These are phyloP conservation scores for Penaeus japonicus DNA, from an alignment of 1,140 invertebrate genomes.

Conservation along the genomic window DNA sequence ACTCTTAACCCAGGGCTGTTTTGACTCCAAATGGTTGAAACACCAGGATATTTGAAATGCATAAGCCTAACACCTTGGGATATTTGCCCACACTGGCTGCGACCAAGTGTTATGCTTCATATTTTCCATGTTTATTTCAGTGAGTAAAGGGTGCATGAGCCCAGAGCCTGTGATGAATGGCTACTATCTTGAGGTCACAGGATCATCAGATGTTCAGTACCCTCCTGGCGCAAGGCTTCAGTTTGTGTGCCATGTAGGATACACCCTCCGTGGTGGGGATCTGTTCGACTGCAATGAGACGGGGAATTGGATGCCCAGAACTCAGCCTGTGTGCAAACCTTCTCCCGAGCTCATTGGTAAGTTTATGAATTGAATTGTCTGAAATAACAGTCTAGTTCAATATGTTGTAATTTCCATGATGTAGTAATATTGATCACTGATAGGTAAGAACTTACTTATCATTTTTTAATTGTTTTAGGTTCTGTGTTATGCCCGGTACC, in stretches of 20 bases:
- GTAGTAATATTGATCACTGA: background rate
- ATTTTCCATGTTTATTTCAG: background rate
- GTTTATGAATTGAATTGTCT: background rate
- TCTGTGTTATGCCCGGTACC: slow-evolving; percentile 51
- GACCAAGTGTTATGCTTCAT: background rate
- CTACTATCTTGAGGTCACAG: slow-evolving; percentile 44
- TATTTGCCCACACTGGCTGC: background rate
- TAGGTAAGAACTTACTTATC: background rate
- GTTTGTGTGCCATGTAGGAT: slow-evolving; percentile 59
- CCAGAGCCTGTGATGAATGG: slow-evolving; percentile 32
- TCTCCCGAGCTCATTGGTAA: slow-evolving; percentile 34
- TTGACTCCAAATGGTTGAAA: too few relatives aligned
- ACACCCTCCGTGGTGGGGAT: slow-evolving; percentile 58
- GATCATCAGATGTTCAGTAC: slow-evolving; percentile 40
- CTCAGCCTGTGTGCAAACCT: slow-evolving; percentile 29
- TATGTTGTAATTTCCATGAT: background rate
- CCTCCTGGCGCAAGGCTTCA: slow-evolving; percentile 46
- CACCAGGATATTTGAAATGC: too few relatives aligned
- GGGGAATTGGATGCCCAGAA: slow-evolving; percentile 56
- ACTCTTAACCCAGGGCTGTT: too few relatives aligned
- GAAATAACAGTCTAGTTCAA: too few relatives aligned
- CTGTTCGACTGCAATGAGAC: slow-evolving; percentile 47
- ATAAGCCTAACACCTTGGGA: background rate
- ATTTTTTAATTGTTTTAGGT: slow-evolving; percentile 2
- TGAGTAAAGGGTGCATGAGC: slow-evolving; percentile 20